Evolutionary conservation across 2,888 invertebrate genomes (phyloP).

Genomic region (Bellardia bayeri): DNA sequence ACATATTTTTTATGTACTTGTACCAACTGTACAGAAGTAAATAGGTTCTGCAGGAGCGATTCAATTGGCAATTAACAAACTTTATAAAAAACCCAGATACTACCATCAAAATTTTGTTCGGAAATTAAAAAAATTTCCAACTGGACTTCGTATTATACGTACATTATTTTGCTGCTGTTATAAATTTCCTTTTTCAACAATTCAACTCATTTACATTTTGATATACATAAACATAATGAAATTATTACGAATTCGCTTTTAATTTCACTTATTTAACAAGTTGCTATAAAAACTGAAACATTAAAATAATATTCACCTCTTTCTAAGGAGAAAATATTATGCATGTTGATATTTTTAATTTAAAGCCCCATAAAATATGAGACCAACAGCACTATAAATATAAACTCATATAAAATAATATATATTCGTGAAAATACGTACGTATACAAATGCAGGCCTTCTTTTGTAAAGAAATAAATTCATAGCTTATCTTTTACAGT

Average conservation of each 20-base stretch:
- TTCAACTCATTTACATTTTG: constrained; percentile 34
- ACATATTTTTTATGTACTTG: no score
- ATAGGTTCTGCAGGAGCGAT: no score
- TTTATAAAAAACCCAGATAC: no score
- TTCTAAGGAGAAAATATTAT: neutral
- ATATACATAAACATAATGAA: constrained; percentile 3
- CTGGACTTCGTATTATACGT: no score
- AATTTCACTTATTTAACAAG: neutral
- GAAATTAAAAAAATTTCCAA: no score
- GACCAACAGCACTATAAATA: constrained; percentile 15
- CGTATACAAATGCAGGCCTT: no score
- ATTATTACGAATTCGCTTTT: constrained; percentile 40
- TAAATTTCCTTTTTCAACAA: neutral
- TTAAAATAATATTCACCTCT: constrained; percentile 16
- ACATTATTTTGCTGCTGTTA: neutral
- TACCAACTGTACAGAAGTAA: no score
- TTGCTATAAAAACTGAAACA: constrained; percentile 38
- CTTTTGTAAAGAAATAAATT: no score
- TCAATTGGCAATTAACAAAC: no score
- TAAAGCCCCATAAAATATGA: constrained; percentile 39
- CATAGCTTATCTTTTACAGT: no score
- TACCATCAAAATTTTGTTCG: no score
- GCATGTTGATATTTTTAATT: constrained; percentile 53
- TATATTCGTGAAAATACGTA: neutral
- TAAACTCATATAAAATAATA: neutral